A percentile compares a stretch with the other conserved stretches of the same genome.
These are phyloP conservation scores for Nephrotoma guestfalica DNA, from an alignment of 2,888 invertebrate species.

Conservation along the genomic window DNA sequence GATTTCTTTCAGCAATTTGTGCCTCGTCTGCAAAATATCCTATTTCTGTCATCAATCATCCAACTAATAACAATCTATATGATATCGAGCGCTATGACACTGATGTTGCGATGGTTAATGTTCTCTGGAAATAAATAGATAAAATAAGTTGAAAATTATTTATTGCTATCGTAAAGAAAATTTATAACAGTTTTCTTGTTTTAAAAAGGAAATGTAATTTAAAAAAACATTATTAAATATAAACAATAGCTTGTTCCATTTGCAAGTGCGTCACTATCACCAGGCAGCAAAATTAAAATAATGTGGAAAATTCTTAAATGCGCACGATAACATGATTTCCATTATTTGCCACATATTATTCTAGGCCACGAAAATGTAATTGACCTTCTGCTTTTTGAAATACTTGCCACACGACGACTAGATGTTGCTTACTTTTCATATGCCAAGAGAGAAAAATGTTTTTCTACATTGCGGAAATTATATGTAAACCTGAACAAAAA, in stretches of 20 bases:
- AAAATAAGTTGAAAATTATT: not conserved
- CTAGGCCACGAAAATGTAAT: not conserved
- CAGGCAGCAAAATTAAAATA: not conserved
- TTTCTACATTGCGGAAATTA: not conserved
- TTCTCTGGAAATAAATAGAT: not conserved
- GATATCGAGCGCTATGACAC: not conserved
- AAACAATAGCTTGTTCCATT: not conserved
- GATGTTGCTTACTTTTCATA: not conserved
- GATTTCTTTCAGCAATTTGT: not conserved
- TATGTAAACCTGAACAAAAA: not conserved
- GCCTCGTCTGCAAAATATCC: not conserved
- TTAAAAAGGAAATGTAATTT: not conserved
- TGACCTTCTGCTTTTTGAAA: not conserved
- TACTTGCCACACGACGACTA: not conserved
- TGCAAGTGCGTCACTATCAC: not conserved
- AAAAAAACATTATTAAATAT: not conserved
- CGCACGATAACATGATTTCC: not conserved
- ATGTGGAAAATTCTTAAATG: not conserved
- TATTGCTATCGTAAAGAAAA: not conserved
- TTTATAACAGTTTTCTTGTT: not conserved
- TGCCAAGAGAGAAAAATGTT: not conserved
- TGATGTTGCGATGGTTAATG: not conserved
- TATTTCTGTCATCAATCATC: not conserved
- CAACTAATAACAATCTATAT: not conserved
- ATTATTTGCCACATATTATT: not conserved